Evolutionary conservation across 2,888 invertebrate species (phyloP).

Genomic region (Habrosyne pyritoides): DNA sequence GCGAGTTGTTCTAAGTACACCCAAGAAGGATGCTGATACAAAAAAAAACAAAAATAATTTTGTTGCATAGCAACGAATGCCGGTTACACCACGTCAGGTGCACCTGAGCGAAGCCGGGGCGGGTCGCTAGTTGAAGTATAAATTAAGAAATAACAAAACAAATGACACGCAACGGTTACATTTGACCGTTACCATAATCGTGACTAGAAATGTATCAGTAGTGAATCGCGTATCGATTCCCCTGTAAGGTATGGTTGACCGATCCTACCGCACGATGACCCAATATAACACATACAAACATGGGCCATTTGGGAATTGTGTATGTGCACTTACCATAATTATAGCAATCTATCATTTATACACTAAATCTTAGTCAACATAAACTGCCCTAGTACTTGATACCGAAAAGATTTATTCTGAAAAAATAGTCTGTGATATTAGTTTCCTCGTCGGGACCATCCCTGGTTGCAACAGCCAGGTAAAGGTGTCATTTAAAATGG

Average conservation of each 20-base stretch:
- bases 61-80: too few relatives aligned
- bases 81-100: too few relatives aligned
- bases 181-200: conserved; percentile 31
- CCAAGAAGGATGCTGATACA: too few relatives aligned
- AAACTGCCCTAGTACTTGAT: not conserved
- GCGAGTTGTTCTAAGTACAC: too few relatives aligned
- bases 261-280: not conserved
- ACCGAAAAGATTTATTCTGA: not conserved
- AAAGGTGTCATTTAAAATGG: too few relatives aligned
- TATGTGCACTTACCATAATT: conserved; percentile 2
- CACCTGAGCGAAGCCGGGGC: too few relatives aligned
- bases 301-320: conserved; percentile 1
- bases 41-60: too few relatives aligned
- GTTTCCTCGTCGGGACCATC: too few relatives aligned
- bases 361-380: not conserved
- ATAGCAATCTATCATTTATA: too few relatives aligned
- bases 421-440: too few relatives aligned
- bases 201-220: conserved; percentile 22
- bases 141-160: conserved; percentile 15
- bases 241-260: not conserved
- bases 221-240: conserved; percentile 25
- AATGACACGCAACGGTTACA: conserved; percentile 28
- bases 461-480: too few relatives aligned
- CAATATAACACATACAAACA: not conserved
- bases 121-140: too few relatives aligned